Evolutionary conservation across 2,888 invertebrate genomes (phyloP).

Genomic region (Steinernema hermaphroditum): DNA sequence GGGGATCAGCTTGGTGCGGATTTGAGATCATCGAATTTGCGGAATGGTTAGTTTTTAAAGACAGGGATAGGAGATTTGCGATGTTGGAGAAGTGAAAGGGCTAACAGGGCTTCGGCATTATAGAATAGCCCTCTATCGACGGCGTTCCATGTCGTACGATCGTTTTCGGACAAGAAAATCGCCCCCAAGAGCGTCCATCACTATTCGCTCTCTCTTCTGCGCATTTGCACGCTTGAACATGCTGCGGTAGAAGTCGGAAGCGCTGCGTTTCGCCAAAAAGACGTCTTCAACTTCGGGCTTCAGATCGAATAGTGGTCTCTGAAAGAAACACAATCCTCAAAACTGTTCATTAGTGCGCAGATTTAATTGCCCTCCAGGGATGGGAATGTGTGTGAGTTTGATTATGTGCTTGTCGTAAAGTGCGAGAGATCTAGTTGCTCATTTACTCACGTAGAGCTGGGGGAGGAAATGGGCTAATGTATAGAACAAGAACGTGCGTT

Average conservation of each 20-base stretch:
- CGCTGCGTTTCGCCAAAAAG: not conserved
- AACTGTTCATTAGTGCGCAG: too few relatives aligned
- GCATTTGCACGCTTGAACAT: constrained; percentile 2
- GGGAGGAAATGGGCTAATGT: too few relatives aligned
- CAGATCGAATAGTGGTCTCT: not conserved
- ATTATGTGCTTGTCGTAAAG: not conserved
- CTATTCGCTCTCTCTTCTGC: not conserved
- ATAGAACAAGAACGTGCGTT: too few relatives aligned
- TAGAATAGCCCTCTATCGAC: not conserved
- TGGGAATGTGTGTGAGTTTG: too few relatives aligned
- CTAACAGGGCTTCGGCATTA: not conserved
- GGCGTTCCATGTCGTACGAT: constrained; percentile 2
- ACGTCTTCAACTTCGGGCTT: not conserved
- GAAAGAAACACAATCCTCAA: not conserved
- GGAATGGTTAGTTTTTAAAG: not conserved
- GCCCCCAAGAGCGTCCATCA: constrained; percentile 1
- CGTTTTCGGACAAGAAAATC: not conserved
- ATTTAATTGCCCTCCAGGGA: too few relatives aligned
- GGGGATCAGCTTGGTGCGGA: not conserved
- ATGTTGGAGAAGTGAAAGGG: not conserved
- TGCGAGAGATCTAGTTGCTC: not conserved
- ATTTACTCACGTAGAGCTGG: not conserved
- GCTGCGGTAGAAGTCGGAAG: not conserved
- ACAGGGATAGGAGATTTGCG: not conserved
- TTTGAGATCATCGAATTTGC: not conserved